Conservation (phyloP, 2,888 invertebrate species). For the Macrostomum cliftonense region DNA sequence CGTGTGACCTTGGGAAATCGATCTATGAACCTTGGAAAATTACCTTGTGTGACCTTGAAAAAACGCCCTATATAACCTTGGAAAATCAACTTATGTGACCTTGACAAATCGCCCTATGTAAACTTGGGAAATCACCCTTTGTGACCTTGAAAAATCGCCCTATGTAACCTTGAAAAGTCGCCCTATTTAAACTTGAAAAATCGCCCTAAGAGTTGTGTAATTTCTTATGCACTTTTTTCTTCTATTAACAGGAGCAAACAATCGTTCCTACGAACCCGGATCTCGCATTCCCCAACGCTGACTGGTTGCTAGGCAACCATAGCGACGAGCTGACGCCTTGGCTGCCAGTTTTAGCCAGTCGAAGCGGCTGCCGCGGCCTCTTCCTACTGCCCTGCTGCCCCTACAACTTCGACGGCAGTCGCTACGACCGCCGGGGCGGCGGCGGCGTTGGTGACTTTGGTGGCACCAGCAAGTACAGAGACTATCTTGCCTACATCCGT, state of each 20-base stretch:
- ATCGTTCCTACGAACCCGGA: background rate
- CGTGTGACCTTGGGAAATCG: too few species aligned
- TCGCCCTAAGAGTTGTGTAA: too few species aligned
- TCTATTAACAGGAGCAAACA: background rate
- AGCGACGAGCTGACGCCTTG: constrained; percentile 97
- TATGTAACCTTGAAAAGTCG: too few species aligned
- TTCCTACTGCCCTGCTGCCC: constrained; percentile 87
- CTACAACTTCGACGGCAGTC: constrained; percentile 75
- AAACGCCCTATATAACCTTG: too few species aligned
- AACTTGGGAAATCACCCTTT: too few species aligned
- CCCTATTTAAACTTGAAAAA: too few species aligned
- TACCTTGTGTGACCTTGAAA: too few species aligned
- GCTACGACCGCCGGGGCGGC: constrained; percentile 21
- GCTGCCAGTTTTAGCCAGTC: constrained; percentile 78
- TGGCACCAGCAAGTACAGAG: constrained; percentile 50
- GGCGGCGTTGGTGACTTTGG: constrained; percentile 43
- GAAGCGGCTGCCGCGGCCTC: constrained; percentile 50
- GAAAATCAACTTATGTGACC: too few species aligned
- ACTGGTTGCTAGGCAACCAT: constrained; percentile 94
- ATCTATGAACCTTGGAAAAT: too few species aligned
- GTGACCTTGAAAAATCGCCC: too few species aligned
- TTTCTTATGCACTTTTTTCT: too few species aligned
- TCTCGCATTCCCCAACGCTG: constrained; percentile 47
- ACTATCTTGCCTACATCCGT: constrained; percentile 40
- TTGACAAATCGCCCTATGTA: too few species aligned